Evolutionary conservation across 2,113 vertebrate genomes (phyloP).

Genomic region (Cryptotis parvus): DNA sequence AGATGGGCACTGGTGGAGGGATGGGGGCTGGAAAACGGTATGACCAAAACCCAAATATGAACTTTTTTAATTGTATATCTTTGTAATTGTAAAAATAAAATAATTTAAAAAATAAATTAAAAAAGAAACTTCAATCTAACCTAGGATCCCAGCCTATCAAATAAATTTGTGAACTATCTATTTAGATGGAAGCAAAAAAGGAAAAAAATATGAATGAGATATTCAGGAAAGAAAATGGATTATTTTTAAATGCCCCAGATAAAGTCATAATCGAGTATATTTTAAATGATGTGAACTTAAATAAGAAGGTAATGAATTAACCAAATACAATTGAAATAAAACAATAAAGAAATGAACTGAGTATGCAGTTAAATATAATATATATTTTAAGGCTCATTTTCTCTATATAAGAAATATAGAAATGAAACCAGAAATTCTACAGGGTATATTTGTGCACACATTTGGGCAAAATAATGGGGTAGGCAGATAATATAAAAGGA

Average conservation of each 20-base stretch:
- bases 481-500: background rate
- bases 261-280: background rate
- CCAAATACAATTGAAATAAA: background rate
- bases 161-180: background rate
- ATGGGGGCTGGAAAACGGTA: too few species aligned
- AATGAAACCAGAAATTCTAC: too few species aligned
- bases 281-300: background rate
- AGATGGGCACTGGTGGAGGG: too few species aligned
- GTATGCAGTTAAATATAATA: background rate
- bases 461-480: background rate
- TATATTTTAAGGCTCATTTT: background rate
- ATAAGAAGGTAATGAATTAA: background rate
- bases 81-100: too few species aligned
- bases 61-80: too few species aligned
- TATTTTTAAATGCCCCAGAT: background rate
- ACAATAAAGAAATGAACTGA: background rate
- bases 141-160: background rate
- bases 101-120: too few species aligned
- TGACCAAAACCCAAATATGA: too few species aligned
- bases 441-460: background rate
- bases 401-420: too few species aligned
- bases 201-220: background rate
- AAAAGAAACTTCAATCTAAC: conserved; percentile 2
- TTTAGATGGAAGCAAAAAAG: background rate
- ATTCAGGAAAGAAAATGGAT: background rate